Evolutionary conservation across 2,797 vertebrate genomes (phyloP).

Genomic region (Vipera ursinii): DNA sequence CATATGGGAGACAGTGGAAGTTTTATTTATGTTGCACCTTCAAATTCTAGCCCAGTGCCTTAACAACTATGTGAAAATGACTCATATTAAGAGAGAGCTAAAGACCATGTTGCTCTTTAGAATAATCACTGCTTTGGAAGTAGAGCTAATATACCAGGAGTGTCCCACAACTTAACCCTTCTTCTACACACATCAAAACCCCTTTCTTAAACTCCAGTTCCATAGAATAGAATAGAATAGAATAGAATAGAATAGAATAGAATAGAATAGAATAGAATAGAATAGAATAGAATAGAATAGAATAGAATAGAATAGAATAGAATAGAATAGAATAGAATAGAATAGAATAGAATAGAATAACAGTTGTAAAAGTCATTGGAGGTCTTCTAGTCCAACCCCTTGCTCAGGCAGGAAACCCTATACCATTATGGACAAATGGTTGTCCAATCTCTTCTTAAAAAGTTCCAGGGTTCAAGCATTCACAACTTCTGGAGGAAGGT

Average conservation of each 20-base stretch:
- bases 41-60: not conserved
- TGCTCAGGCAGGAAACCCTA: not conserved
- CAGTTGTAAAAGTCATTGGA: not conserved
- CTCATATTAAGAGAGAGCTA: not conserved
- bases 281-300: no score
- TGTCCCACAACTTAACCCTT: not conserved
- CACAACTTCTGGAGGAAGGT: not conserved
- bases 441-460: not conserved
- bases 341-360: not conserved
- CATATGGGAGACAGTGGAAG: not conserved
- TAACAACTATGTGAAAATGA: not conserved
- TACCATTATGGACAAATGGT: not conserved
- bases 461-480: not conserved
- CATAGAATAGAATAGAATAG: no score
- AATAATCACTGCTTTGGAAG: not conserved
- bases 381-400: not conserved
- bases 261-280: no score
- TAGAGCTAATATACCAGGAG: not conserved
- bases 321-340: no score
- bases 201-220: not conserved
- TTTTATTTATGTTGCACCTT: not conserved
- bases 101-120: not conserved
- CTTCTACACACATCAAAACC: not conserved
- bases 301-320: no score
- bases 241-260: no score